Evolutionary conservation across 2,113 vertebrate species (phyloP), one percentile per base, ranked within the genome.

Genomic region (Malurus elegans): DNA sequence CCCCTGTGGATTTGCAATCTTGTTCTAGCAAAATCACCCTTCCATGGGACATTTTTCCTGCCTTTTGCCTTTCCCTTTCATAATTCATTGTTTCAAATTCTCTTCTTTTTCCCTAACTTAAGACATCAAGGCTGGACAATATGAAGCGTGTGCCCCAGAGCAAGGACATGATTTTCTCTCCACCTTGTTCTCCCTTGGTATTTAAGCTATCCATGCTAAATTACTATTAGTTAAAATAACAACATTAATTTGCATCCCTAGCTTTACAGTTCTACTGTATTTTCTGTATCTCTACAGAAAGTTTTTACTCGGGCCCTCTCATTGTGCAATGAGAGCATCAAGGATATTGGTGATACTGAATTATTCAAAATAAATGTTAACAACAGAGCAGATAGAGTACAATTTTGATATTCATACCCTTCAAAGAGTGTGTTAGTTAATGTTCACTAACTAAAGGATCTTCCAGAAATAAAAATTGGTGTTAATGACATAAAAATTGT

Each of bases 1-100:
- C 88, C 88, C 95, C 93, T 80, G 92, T 95, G 91, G 95, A 96
- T 96, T 96, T 96, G 69, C 94, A 96, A 67, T 97, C 88, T 95
- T 96, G 82, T 94, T 92, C 82, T 78, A 86, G 81, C 61, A 75
- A 95, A 92, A 88, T 61, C 88, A 93, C 71, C 78, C 89, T 95
- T 95, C 86, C 18, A 3, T 93, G 94, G 93, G 93, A 97, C 32
- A 47, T 95, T 96, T 93, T 92, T 86, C 57, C 56, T 94, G 71
- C 34, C 38, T 93, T 89, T 92, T 2, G 36, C 83, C 36, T 92
- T 89, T 90, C n/a, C 10, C 24, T 89, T 95, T 95, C 53, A 86
- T 93, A 95, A 94, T 62, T 73, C 44, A 79, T 80, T 81, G 31
- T 85, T 95, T 95, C 53, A 93, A 62, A 94, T 93, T 85, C 61